phyloP scores from a whole-genome alignment of 2,888 invertebrate genomes.

The Microctonus aethiopoides region DNA sequence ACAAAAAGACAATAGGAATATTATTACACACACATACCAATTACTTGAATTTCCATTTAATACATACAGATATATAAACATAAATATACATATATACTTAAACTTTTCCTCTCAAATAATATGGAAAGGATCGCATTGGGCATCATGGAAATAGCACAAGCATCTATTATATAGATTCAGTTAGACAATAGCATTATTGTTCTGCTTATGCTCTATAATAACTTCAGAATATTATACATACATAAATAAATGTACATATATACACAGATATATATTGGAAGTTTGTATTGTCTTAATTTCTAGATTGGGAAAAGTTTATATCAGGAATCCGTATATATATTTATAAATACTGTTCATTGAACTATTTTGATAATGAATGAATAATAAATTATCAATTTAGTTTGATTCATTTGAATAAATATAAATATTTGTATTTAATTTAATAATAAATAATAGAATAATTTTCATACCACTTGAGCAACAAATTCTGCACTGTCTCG shows the following conservation, averaged over 20 bases:
- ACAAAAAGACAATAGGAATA: neutral
- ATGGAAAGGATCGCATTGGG: neutral
- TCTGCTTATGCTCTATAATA: slow-evolving; percentile 40
- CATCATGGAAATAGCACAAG: slow-evolving; percentile 13
- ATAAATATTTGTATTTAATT: no score
- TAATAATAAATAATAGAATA: neutral
- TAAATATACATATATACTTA: no score
- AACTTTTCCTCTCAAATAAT: neutral
- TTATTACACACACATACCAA: neutral
- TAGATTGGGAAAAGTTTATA: slow-evolving; percentile 5
- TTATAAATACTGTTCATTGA: neutral
- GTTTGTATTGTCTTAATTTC: slow-evolving; percentile 19
- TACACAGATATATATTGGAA: slow-evolving; percentile 15
- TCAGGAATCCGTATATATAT: neutral
- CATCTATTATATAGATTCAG: slow-evolving; percentile 23
- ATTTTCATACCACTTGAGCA: slow-evolving; percentile 69
- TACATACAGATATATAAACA: no score
- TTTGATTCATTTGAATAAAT: no score
- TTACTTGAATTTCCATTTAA: neutral
- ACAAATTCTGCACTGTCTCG: slow-evolving; percentile 69
- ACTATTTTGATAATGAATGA: neutral
- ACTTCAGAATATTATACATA: slow-evolving; percentile 17
- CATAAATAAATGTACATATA: no score
- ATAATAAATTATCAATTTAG: no score
- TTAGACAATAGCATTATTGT: slow-evolving; percentile 46